Base-by-base conservation (phyloP, 2,797 vertebrate species). In the Sebastes dallii region DNA sequence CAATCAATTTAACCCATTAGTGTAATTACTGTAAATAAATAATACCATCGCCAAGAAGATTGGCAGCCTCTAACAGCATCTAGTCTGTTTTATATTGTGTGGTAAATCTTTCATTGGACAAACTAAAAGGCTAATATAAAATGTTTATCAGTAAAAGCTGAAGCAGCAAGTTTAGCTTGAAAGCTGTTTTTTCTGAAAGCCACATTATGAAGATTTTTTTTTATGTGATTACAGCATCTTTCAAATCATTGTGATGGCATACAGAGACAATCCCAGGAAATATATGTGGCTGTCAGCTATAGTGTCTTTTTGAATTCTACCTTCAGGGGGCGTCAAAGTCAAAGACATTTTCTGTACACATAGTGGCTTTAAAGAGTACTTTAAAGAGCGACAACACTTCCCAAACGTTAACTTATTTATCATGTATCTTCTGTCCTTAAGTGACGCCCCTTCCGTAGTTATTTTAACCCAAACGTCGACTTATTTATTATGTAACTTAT, bases 11-110 rank as follows among this genome's bases (percentile, higher is more conserved):
- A 29, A 68, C 5, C 39, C 70, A 65, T 81, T 22, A 75, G 32
- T 36, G 11, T 64, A 54, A 73, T 70, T 66, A 59, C 46, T 77
- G 29, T 78, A 78, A 77, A 83, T 72, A 54, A 20, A 66, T 55
- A 65, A 52, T 18, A 25, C 5, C 11, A 5, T 20, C 5, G 62
- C 39, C 74, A 76, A 64, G 24, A 59, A n/a, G 10, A 77, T 5
- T 69, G 66, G 59, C 65, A 39, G 61, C 65, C 24, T 79, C 65
- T 10, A 14, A 50, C 27, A 4, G 24, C 62, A 55, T 34, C 29
- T 11, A 29, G 6, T 52, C 24, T 52, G 20, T 56, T 72, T 85
- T 52, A 52, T 80, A 25, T 59, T 60, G 73, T 30, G 22, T 27
- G 36, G 13, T 60, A 42, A 69, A 61, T 58, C 36, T 34, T 27